Percentiles rank a stretch among this genome's conserved stretches.
Evolutionary conservation across 2,888 invertebrate genomes (phyloP).

Genomic region (Ceramica pisi): DNA sequence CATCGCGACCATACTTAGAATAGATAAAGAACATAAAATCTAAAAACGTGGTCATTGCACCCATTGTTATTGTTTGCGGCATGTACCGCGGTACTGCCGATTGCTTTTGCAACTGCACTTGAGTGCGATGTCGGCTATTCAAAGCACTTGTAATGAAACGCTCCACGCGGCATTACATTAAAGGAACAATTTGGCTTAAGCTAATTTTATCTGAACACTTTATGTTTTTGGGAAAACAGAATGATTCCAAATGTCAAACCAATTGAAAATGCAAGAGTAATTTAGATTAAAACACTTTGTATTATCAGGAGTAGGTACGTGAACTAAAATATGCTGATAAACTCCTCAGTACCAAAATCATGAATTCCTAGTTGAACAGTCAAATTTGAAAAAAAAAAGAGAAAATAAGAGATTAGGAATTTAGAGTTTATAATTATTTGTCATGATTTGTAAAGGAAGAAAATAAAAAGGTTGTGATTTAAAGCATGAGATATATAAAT

Average conservation of each 20-base stretch:
- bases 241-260: constrained; percentile 6
- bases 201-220: constrained; percentile 28
- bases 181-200: constrained; percentile 13
- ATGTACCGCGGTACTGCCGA: constrained; percentile 32
- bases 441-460: background rate
- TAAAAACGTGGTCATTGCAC: constrained; percentile 39
- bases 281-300: constrained; percentile 21
- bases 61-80: constrained; percentile 55
- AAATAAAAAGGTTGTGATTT: background rate
- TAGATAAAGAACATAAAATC: background rate
- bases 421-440: background rate
- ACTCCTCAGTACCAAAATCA: background rate
- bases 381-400: background rate
- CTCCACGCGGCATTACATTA: constrained; percentile 9
- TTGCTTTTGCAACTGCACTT: constrained; percentile 35
- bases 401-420: no score
- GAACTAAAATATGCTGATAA: background rate
- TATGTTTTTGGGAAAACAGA: constrained; percentile 8
- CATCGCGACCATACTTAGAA: background rate
- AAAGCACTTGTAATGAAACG: constrained; percentile 32
- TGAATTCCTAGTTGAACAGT: background rate
- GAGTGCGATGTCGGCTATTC: constrained; percentile 33
- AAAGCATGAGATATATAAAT: background rate
- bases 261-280: constrained; percentile 23
- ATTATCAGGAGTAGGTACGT: background rate